Evolutionary conservation across 1,140 invertebrate genomes (phyloP).

Genomic region (Drosophila guanche): DNA sequence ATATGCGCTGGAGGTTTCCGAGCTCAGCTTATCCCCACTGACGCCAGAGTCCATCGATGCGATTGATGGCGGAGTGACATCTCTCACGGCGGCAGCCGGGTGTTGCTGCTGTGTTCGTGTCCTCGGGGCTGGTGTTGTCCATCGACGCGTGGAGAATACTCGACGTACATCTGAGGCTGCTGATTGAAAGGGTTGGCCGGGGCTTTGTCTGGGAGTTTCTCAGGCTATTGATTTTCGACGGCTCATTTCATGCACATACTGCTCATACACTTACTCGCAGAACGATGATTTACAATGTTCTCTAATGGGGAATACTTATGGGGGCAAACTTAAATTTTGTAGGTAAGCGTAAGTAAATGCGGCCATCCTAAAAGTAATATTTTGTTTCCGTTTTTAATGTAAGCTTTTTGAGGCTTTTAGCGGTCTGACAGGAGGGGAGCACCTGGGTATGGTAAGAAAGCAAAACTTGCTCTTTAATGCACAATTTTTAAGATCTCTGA

Average conservation of each 20-base stretch:
- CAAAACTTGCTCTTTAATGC: constrained; percentile 76
- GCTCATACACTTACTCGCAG: not conserved
- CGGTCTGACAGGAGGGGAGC: constrained; percentile 16
- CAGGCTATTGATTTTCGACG: constrained; percentile 17
- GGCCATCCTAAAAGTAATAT: constrained; percentile 62
- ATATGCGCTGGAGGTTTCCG: constrained; percentile 32
- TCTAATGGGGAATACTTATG: constrained; percentile 45
- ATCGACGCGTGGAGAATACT: constrained; percentile 1
- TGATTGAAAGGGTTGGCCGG: constrained; percentile 19
- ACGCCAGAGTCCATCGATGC: constrained; percentile 43
- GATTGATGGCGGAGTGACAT: constrained; percentile 41
- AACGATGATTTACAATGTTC: constrained; percentile 39
- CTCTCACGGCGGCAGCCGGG: not conserved
- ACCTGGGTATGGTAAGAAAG: too few relatives aligned
- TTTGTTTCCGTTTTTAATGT: constrained; percentile 56
- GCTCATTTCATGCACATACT: too few relatives aligned
- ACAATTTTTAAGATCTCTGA: constrained; percentile 26
- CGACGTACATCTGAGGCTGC: not conserved
- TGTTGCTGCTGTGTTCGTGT: constrained; percentile 1
- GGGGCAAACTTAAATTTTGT: constrained; percentile 23
- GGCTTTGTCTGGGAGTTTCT: not conserved
- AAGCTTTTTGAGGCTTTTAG: constrained; percentile 68
- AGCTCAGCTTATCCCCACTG: constrained; percentile 34
- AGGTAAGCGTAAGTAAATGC: constrained; percentile 42
- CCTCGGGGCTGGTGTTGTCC: not conserved